Evolutionary conservation across 1,140 invertebrate genomes (phyloP).

Genomic region (Zophobas morio): DNA sequence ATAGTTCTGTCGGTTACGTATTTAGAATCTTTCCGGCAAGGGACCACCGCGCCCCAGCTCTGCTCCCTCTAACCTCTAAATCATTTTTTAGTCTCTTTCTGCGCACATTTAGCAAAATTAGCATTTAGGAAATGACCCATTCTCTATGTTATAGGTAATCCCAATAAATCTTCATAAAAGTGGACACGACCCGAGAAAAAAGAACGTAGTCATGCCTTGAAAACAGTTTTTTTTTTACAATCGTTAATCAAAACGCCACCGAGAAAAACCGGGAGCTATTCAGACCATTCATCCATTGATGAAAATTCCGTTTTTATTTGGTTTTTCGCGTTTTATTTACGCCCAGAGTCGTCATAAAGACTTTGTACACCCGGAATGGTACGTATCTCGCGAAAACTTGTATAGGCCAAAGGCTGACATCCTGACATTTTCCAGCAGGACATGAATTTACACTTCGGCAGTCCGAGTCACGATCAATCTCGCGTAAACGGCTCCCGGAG

Average conservation of each 20-base stretch:
- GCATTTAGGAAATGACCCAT: no score
- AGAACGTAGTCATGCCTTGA: conserved; percentile 26
- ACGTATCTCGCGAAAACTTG: conserved; percentile 18
- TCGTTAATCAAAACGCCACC: conserved; percentile 23
- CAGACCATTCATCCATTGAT: conserved; percentile 18
- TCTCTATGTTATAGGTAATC: neutral
- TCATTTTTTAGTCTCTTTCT: neutral
- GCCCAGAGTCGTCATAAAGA: conserved; percentile 18
- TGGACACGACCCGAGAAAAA: neutral
- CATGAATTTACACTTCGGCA: conserved; percentile 52
- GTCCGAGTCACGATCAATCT: conserved; percentile 51
- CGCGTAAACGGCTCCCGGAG: conserved; percentile 37
- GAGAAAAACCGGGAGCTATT: conserved; percentile 27
- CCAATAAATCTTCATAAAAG: conserved; percentile 31
- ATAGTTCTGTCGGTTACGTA: no score
- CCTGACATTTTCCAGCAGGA: conserved; percentile 39
- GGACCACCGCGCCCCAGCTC: no score
- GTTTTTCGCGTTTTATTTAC: conserved; percentile 20
- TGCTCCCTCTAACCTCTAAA: no score
- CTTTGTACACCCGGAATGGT: conserved; percentile 21
- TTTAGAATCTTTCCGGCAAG: no score
- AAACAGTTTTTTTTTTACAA: conserved; percentile 34
- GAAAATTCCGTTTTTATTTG: conserved; percentile 20
- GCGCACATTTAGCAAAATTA: no score
- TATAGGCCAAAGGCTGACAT: conserved; percentile 21